Evolutionary conservation across 2,888 invertebrate species (phyloP), one percentile per base, ranked within the genome.

Genomic region (Sinotaia quadrata): DNA sequence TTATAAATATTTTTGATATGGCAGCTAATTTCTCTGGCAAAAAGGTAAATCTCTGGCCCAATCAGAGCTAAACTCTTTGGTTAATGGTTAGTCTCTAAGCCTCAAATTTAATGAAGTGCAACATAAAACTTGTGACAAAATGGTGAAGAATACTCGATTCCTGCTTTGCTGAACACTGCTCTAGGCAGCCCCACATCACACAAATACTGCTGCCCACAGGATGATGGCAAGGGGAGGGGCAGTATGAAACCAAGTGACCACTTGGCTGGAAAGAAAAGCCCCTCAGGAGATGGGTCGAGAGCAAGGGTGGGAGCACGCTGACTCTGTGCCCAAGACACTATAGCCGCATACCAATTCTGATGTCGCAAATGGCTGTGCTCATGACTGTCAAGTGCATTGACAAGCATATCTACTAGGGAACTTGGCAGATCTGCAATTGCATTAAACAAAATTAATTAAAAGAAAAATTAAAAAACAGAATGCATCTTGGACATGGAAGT

Each of bases 101-200:
- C n/a, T n/a, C n/a, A n/a, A n/a, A 8, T 47, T 47, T 24, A 47
- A 4, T 47, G 83, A 8, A 94, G 89, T 57, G 94, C 93, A 88
- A 94, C 93, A 78, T 93, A 92, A 89, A 93, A 93, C 89, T 94
- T 94, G 67, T 93, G 92, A 66, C 93, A 93, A 83, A 95, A 96
- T 8, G 96, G 96, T 76, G 95, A 93, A 82, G 92, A 92, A 90
- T 95, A 96, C 75, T 91, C 91, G 73, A 96, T 92, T 67, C 93
- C 93, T 78, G 93, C 92, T 81, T 93, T 93, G 63, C 91, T 89
- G 89, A 93, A 95, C 81, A 95, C 91, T 86, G 92, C 91, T 77
- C 91, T 90, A 34, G 96, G 95, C 84, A 95, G 91, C 78, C 94
- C 94, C 83, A 95, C 91, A 90, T 95, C 94, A 87, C 94, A 94